Percentiles rank a stretch among this genome's conserved stretches.
Evolutionary conservation across 2,888 invertebrate genomes (phyloP).

Genomic region (Napeogenes sylphis): DNA sequence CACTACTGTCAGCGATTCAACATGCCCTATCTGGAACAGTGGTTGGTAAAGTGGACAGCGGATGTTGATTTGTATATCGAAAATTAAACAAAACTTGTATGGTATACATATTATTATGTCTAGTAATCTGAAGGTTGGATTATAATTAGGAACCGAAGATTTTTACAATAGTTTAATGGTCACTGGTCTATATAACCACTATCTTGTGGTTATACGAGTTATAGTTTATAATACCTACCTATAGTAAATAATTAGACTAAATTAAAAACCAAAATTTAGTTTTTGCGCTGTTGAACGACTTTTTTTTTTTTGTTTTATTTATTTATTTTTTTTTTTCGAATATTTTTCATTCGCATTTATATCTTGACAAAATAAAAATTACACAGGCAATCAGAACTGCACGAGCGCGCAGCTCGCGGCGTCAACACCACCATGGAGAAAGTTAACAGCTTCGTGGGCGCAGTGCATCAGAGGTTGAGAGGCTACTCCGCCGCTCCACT

Average conservation of each 20-base stretch:
- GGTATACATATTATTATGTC: not conserved
- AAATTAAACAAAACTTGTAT: not conserved
- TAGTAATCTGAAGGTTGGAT: no score
- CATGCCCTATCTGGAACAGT: conserved; percentile 69
- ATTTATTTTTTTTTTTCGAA: no score
- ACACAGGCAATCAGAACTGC: conserved; percentile 62
- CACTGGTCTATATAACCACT: no score
- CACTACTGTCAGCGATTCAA: conserved; percentile 66
- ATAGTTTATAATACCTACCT: no score
- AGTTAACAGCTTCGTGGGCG: conserved; percentile 61
- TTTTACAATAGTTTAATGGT: no score
- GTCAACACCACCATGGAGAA: conserved; percentile 49
- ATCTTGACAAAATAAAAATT: not conserved
- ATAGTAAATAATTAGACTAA: no score
- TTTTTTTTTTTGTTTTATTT: no score
- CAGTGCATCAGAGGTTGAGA: conserved; percentile 57
- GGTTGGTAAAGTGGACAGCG: conserved; percentile 51
- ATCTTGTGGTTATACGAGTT: no score
- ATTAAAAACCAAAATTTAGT: no score
- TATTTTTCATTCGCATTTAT: not conserved
- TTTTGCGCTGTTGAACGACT: no score
- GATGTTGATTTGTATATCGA: not conserved
- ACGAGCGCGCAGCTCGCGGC: conserved; percentile 51
- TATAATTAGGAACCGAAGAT: no score
- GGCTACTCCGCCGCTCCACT: conserved; percentile 38